Evolutionary conservation across 2,113 vertebrate genomes (phyloP).

Genomic region (Halcyon malimbica): DNA sequence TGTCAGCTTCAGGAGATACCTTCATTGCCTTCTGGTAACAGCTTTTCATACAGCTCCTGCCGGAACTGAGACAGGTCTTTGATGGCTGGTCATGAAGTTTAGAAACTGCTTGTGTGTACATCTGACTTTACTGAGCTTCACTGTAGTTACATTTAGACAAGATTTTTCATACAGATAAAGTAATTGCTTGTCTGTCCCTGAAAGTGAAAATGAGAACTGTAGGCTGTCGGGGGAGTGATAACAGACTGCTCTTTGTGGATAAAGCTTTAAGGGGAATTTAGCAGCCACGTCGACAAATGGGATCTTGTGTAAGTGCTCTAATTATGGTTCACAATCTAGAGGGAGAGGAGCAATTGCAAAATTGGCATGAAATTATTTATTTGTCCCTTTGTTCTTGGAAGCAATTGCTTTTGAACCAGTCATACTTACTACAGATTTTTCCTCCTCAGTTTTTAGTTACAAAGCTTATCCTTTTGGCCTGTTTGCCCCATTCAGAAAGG

Average conservation of each 20-base stretch:
- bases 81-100: neutral
- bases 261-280: conserved; percentile 34
- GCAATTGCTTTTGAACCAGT: conserved; percentile 34
- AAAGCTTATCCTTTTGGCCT: neutral
- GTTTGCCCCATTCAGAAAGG: neutral
- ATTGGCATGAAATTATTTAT: conserved; percentile 41
- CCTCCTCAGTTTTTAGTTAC: neutral
- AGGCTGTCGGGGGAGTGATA: conserved; percentile 17
- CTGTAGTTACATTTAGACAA: neutral
- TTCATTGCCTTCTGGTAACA: neutral
- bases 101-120: neutral
- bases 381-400: conserved; percentile 51
- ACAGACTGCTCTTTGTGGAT: conserved; percentile 14
- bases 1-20: neutral
- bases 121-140: neutral
- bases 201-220: conserved; percentile 18
- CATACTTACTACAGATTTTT: conserved; percentile 1
- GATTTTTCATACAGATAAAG: conserved; percentile 32
- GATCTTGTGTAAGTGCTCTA: conserved; percentile 44
- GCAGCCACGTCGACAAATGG: conserved; percentile 43
- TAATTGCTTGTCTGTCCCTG: conserved; percentile 2
- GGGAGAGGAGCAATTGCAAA: conserved; percentile 35
- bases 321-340: conserved; percentile 43
- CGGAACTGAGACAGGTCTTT: neutral
- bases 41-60: neutral